These are phyloP conservation scores for Pachydiplax longipennis DNA, from an alignment of 2,888 invertebrate species.

Conservation along the genomic window DNA sequence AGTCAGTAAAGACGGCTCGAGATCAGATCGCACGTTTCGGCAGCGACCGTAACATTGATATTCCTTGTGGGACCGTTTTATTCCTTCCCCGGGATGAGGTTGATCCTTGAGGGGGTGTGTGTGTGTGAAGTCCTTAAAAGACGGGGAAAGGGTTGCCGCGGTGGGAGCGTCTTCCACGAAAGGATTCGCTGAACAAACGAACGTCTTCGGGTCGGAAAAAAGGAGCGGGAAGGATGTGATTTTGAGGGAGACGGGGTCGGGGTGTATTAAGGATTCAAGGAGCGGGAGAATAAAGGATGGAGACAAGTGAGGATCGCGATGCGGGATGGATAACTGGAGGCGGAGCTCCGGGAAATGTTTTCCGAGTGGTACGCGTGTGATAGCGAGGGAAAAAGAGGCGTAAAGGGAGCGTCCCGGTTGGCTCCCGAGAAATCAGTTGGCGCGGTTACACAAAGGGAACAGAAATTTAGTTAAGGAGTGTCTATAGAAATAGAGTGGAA, in stretches of 20 bases:
- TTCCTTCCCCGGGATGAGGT: conserved; percentile 15
- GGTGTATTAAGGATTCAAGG: conserved; percentile 36
- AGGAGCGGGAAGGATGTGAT: not conserved
- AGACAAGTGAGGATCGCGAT: conserved; percentile 40
- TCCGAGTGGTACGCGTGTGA: conserved; percentile 41
- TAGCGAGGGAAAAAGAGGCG: not conserved
- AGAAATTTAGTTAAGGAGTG: conserved; percentile 44
- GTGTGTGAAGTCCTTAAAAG: not conserved
- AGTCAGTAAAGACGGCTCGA: conserved; percentile 44
- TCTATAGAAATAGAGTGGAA: conserved; percentile 32
- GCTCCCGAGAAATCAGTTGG: conserved; percentile 24
- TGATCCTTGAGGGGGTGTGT: not conserved
- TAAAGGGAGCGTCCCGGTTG: not conserved
- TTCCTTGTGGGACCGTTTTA: conserved; percentile 45
- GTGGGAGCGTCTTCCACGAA: not conserved
- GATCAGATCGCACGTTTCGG: conserved; percentile 42
- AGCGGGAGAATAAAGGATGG: conserved; percentile 36
- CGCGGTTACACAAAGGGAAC: conserved; percentile 40
- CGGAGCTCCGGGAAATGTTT: conserved; percentile 36
- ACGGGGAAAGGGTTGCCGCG: not conserved
- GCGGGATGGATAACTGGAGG: conserved; percentile 44
- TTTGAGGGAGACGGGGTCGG: not conserved
- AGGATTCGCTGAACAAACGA: conserved; percentile 38
- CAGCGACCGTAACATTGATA: conserved; percentile 38
- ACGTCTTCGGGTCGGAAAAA: not conserved